phyloP scores from a whole-genome alignment of 2,113 vertebrate species.

The Aegotheles bennettii region DNA sequence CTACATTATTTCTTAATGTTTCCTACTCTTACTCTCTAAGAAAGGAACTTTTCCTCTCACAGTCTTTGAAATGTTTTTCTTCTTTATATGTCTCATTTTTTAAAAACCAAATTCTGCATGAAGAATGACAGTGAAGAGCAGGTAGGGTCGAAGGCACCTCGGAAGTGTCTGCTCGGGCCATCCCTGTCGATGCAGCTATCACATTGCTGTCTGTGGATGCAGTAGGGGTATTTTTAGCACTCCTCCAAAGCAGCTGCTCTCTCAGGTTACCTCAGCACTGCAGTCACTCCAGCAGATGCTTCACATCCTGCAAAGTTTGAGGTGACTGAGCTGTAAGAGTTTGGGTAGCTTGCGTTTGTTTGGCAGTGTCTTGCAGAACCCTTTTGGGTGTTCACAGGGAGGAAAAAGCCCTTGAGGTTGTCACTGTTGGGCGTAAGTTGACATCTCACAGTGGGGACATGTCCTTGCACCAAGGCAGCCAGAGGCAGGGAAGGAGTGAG shows the following conservation, averaged over 20 bases:
- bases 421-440: neutral
- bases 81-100: neutral
- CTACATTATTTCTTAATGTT: neutral
- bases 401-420: neutral
- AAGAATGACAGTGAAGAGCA: neutral
- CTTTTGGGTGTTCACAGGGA: neutral
- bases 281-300: neutral
- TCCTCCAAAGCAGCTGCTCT: neutral
- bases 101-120: neutral
- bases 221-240: conserved; percentile 47
- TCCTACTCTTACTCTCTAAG: neutral
- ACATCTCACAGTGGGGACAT: neutral
- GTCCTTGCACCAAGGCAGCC: neutral
- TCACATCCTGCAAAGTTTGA: neutral
- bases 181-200: neutral
- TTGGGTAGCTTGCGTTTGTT: neutral
- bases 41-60: neutral
- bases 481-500: neutral
- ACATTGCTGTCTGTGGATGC: neutral
- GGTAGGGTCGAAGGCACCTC: neutral
- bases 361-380: neutral
- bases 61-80: neutral
- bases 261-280: conserved; percentile 13
- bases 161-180: neutral
- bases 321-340: neutral